Evolutionary conservation across 2,888 invertebrate genomes (phyloP).

Genomic region (Portevinia maculata): DNA sequence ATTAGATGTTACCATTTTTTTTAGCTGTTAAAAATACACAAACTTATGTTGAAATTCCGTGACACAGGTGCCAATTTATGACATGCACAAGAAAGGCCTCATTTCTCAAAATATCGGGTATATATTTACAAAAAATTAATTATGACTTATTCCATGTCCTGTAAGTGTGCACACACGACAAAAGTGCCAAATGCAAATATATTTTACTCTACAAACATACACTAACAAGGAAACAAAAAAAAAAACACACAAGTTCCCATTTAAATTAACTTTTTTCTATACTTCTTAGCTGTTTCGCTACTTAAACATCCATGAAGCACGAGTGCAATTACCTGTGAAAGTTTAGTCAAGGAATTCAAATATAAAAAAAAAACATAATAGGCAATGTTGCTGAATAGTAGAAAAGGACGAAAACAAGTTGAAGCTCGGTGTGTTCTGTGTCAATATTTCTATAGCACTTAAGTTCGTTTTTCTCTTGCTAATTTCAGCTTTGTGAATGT

Average conservation of each 20-base stretch:
- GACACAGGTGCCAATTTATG: conserved; percentile 73
- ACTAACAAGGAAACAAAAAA: conserved; percentile 2
- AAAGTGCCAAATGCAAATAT: conserved; percentile 58
- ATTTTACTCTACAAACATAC: conserved; percentile 11
- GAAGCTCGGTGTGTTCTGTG: conserved; percentile 30
- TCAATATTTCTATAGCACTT: conserved; percentile 54
- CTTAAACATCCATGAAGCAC: conserved; percentile 48
- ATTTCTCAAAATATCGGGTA: conserved; percentile 50
- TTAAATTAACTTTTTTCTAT: conserved; percentile 47
- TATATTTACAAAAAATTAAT: conserved; percentile 70
- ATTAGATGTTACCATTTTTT: background rate
- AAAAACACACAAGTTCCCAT: conserved; percentile 8
- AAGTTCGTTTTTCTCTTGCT: conserved; percentile 31
- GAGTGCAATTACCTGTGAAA: conserved; percentile 16
- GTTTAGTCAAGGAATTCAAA: conserved; percentile 30
- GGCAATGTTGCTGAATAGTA: background rate
- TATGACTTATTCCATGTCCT: conserved; percentile 31
- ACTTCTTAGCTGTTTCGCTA: conserved; percentile 26
- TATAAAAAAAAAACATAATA: background rate
- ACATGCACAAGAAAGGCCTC: conserved; percentile 57
- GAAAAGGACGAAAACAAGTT: conserved; percentile 7
- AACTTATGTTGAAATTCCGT: conserved; percentile 65
- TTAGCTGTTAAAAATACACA: conserved; percentile 17
- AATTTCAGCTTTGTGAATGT: conserved; percentile 16
- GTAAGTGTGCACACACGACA: conserved; percentile 33